Conservation (phyloP, 2,797 vertebrate species). For the Graptemys geographica region DNA sequence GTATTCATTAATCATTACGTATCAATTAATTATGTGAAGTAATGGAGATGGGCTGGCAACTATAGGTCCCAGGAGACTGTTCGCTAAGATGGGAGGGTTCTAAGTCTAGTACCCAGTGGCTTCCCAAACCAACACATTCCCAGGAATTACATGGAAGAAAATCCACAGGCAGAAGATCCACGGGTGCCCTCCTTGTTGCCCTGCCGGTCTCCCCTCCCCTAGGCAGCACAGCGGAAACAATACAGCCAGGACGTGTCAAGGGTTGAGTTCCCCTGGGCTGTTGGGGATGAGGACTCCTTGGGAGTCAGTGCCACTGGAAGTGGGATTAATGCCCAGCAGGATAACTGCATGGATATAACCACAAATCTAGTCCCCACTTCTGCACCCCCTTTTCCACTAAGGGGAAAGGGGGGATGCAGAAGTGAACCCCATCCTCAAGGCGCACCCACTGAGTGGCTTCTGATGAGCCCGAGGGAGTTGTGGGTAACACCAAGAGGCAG, state of each 20-base stretch:
- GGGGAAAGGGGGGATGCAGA: no score
- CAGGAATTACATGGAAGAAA: neutral
- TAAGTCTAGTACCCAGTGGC: neutral
- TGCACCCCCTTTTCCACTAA: neutral
- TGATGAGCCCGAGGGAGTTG: neutral
- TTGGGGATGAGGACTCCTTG: neutral
- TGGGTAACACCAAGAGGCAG: neutral
- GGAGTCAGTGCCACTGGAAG: neutral
- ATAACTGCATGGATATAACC: neutral
- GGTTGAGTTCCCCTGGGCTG: neutral
- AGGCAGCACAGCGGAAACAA: neutral
- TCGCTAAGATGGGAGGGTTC: neutral
- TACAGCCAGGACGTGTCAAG: neutral
- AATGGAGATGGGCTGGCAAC: neutral
- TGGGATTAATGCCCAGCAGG: fast-evolving
- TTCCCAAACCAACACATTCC: neutral
- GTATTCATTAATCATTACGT: neutral
- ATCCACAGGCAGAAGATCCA: fast-evolving
- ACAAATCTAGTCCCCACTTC: neutral
- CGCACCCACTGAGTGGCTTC: neutral
- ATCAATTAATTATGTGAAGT: neutral
- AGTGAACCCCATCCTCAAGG: neutral
- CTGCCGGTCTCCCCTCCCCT: neutral
- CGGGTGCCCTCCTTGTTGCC: no score
- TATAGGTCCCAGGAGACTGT: neutral